A percentile compares a stretch with the other conserved stretches of the same genome.
Conservation (phyloP, 2,888 invertebrate genomes). For the Stomorhina lunata region DNA sequence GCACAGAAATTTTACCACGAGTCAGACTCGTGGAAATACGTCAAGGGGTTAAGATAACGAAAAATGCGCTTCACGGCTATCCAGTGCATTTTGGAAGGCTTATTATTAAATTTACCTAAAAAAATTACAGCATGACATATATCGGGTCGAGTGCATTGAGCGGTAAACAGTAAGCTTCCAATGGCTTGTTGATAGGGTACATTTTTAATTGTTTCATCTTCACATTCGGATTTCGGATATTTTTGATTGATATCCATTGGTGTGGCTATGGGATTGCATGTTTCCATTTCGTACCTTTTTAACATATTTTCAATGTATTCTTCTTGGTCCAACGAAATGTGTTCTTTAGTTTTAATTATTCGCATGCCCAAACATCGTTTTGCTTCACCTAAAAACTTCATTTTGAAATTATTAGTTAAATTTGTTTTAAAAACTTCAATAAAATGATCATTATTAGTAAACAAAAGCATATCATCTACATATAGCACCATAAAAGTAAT, state of each 20-base stretch:
- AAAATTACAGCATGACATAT: constrained; percentile 47
- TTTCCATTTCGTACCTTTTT: constrained; percentile 7
- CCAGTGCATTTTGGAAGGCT: constrained; percentile 53
- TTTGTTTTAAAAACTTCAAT: background rate
- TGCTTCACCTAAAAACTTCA: constrained; percentile 59
- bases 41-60: no score
- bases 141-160: constrained; percentile 56
- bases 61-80: constrained; percentile 55
- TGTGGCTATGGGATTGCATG: constrained; percentile 48
- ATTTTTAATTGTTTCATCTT: constrained; percentile 5
- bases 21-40: no score
- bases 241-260: constrained; percentile 46
- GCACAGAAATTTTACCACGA: no score
- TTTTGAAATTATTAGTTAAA: constrained; percentile 28
- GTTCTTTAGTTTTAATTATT: constrained; percentile 21
- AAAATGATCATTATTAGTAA: constrained; percentile 19
- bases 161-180: constrained; percentile 43
- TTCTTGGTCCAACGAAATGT: constrained; percentile 44
- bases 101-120: constrained; percentile 52
- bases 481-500: constrained; percentile 14
- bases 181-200: constrained; percentile 44
- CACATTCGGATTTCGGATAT: background rate
- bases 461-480: constrained; percentile 37
- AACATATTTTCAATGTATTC: constrained; percentile 38
- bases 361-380: constrained; percentile 45